phyloP scores from a whole-genome alignment of 2,113 vertebrate genomes.

The Myrmophylax atrothorax region DNA sequence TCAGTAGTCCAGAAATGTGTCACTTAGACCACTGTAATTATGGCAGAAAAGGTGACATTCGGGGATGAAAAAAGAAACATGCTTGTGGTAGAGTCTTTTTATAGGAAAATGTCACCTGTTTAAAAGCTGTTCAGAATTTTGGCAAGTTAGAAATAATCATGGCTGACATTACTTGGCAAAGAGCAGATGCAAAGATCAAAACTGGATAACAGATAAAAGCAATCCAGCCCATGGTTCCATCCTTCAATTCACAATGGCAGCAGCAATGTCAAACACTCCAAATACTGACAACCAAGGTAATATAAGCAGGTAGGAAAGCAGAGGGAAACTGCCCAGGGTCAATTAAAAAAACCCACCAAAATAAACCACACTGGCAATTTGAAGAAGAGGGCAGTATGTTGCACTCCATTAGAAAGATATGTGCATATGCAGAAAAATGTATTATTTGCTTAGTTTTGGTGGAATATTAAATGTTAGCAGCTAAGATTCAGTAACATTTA shows the following conservation, averaged over 20 bases:
- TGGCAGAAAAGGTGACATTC: conserved; percentile 63
- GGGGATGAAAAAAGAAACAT: conserved; percentile 55
- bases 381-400: background rate
- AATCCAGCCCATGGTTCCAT: conserved; percentile 26
- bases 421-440: background rate
- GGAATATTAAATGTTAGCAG: background rate
- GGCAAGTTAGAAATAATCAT: conserved; percentile 66
- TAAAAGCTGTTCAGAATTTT: conserved; percentile 63
- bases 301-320: background rate
- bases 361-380: background rate
- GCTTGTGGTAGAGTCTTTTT: conserved; percentile 56
- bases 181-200: conserved; percentile 65
- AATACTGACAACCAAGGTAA: background rate
- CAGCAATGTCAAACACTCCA: conserved; percentile 52
- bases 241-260: conserved; percentile 58
- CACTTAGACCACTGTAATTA: conserved; percentile 70
- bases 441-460: background rate
- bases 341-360: background rate
- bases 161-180: conserved; percentile 64
- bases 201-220: conserved; percentile 61
- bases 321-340: background rate
- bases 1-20: conserved; percentile 71
- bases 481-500: background rate
- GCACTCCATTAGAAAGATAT: background rate
- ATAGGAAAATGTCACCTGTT: conserved; percentile 69